These are phyloP conservation scores for Parnassius glacialis DNA, from an alignment of 2,888 invertebrate species.

Conservation along the genomic window DNA sequence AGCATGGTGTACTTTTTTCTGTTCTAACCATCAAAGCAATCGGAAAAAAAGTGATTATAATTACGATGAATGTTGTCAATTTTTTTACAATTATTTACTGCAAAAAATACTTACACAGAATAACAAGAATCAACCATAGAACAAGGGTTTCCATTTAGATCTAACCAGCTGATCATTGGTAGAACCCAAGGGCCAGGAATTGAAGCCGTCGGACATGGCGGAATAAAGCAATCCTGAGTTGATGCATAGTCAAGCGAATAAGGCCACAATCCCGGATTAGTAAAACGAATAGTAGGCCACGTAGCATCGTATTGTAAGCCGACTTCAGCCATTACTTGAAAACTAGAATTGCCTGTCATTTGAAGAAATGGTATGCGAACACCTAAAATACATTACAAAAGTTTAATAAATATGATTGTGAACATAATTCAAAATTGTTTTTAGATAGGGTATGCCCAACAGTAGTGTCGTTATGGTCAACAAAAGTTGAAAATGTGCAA, in stretches of 20 bases:
- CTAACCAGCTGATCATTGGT: constrained; percentile 75
- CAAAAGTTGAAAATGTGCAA: no score
- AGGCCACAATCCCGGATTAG: constrained; percentile 71
- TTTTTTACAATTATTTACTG: no score
- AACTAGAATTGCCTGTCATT: constrained; percentile 71
- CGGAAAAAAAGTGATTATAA: no score
- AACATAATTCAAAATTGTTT: no score
- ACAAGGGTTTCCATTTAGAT: constrained; percentile 56
- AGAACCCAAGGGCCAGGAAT: constrained; percentile 79
- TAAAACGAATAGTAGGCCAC: constrained; percentile 61
- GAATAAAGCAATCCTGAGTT: constrained; percentile 65
- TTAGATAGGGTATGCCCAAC: no score
- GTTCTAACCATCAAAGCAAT: no score
- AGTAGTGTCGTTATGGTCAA: no score
- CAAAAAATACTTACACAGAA: constrained; percentile 43
- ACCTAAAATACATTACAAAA: constrained; percentile 42
- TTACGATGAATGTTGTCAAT: no score
- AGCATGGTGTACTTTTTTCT: no score
- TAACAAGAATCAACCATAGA: constrained; percentile 71
- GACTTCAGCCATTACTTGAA: constrained; percentile 62
- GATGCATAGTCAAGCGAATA: constrained; percentile 80
- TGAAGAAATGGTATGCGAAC: constrained; percentile 79
- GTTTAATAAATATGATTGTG: no score
- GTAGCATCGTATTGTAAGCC: constrained; percentile 77
- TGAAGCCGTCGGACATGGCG: constrained; percentile 67